Base-by-base conservation (phyloP, 2,888 invertebrate genomes). In the Drosophila recens region DNA sequence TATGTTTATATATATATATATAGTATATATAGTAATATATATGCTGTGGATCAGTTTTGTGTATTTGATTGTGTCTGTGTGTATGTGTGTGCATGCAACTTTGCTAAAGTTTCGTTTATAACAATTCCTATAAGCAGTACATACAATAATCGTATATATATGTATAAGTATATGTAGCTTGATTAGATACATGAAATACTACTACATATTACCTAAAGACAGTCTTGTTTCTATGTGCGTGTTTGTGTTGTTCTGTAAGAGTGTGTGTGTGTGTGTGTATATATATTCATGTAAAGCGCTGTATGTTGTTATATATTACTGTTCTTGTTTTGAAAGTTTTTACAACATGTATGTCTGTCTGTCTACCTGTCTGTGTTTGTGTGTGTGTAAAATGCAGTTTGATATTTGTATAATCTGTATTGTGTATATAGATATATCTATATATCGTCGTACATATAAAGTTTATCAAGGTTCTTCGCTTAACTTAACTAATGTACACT, bases 201-300 rank as follows among this genome's bases (percentile, higher is more conserved):
- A 84, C 82, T 75, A 85, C 82, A 85, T 86, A 65, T 80, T 81
- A 85, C 74, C 81, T 86, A 88, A 87, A 88, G 84, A 84, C 84
- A 85, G 84, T 85, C 84, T 85, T 85, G 84, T 88, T 85, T 85
- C 84, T 88, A 85, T 83, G 82, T 86, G 80, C 79, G 84, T 88
- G 73, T 76, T 58, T 67, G 46, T 69, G 57, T 69, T 62, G 61
- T 23, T 56, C 46, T 66, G 52, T 70, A 30, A 30, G 17, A 30
- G 17, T 66, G 5, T 27, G 23, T 5, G 23, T 27, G 23, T 27
- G 23, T 27, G 23, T 23, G 23, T 23, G 23, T 27, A 27, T 27
- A 5, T 27, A 27, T 27, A 27, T 27, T 27, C 27, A 27, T 27
- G 27, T 27, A 0, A 27, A 27, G 27, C 27, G 27, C 27, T 27